A percentile compares a stretch with the other conserved stretches of the same genome.
phyloP scores from a whole-genome alignment of 2,888 invertebrate genomes.

The Lagria hirta region DNA sequence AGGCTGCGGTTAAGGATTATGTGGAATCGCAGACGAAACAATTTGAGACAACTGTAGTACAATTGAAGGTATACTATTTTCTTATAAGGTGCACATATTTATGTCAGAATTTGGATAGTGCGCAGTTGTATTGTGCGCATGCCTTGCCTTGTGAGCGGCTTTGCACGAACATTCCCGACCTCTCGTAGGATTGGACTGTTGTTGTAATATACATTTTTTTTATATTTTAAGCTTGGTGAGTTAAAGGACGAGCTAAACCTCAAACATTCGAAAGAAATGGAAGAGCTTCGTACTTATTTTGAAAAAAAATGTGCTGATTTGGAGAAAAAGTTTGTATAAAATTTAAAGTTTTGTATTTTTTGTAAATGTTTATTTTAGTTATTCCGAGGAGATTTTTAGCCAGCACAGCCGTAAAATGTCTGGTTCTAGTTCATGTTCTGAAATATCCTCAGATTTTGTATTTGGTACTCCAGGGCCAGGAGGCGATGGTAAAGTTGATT shows the following conservation, averaged over 20 bases:
- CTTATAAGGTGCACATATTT: too few species aligned
- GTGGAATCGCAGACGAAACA: constrained; percentile 33
- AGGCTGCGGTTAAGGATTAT: constrained; percentile 36
- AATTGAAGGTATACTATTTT: constrained; percentile 43
- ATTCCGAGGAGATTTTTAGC: constrained; percentile 69
- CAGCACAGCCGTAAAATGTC: constrained; percentile 66
- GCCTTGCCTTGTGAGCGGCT: too few species aligned
- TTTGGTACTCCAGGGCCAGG: constrained; percentile 40
- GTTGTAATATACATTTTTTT: too few species aligned
- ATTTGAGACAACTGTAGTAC: constrained; percentile 37
- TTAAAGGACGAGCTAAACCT: constrained; percentile 62
- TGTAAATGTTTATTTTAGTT: constrained; percentile 49
- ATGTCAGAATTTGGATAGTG: too few species aligned
- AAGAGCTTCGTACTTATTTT: constrained; percentile 75
- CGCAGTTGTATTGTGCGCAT: too few species aligned
- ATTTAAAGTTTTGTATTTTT: constrained; percentile 1
- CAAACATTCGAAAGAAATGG: constrained; percentile 75
- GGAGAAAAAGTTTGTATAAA: constrained; percentile 65
- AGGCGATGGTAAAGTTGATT: constrained; percentile 36
- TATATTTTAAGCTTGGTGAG: too few species aligned
- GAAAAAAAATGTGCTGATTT: constrained; percentile 78
- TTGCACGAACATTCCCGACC: too few species aligned
- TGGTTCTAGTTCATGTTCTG: constrained; percentile 49
- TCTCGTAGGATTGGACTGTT: too few species aligned
- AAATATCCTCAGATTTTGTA: constrained; percentile 52